Percentiles rank a stretch among this genome's conserved stretches.
Evolutionary conservation across 2,888 invertebrate species (phyloP).

Genomic region (Synergus laeviventris): DNA sequence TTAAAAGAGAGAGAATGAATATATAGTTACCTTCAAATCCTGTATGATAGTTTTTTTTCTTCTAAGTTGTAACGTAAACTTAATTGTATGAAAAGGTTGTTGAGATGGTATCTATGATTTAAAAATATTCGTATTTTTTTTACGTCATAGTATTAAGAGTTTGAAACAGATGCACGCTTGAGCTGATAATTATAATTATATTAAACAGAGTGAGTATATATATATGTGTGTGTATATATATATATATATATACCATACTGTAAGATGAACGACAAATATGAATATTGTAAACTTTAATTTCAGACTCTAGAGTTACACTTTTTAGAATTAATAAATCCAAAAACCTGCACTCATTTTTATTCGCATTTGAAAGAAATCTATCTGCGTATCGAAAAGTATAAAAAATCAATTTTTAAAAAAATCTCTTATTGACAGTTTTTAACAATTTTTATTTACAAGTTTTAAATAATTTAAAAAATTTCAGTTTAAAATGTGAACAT

Average conservation of each 20-base stretch:
- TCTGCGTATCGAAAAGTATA: background rate
- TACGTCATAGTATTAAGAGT: background rate
- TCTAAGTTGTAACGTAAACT: background rate
- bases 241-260: no score
- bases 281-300: background rate
- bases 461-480: background rate
- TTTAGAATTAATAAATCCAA: no score
- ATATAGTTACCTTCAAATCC: background rate
- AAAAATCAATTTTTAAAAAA: background rate
- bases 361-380: background rate
- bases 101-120: background rate
- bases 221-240: no score
- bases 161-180: background rate
- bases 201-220: background rate
- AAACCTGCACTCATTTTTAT: background rate
- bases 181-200: background rate
- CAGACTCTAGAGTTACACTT: background rate
- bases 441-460: background rate
- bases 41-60: background rate
- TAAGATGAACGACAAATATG: background rate
- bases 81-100: background rate
- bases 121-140: slow-evolving; percentile 4
- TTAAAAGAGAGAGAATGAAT: background rate
- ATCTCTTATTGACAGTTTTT: no score
- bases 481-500: background rate